phyloP scores from a whole-genome alignment of 2,113 vertebrate genomes.

The Ancistrus triradiatus region DNA sequence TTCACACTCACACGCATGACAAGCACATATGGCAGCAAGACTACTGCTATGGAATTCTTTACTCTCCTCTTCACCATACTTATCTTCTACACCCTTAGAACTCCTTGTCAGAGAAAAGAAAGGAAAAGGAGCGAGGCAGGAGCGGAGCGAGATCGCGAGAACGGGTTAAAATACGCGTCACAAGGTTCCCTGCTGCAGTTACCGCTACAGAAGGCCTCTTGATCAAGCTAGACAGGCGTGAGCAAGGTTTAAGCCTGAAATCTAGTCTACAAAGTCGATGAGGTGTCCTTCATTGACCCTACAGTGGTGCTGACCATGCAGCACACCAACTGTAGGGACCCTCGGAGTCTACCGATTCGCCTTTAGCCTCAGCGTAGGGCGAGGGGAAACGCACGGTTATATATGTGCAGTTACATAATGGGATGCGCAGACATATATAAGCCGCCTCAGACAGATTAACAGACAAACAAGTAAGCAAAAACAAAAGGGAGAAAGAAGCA shows the following conservation, averaged over 20 bases:
- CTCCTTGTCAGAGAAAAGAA: conserved; percentile 58
- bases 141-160: conserved; percentile 14
- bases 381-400: conserved; percentile 51
- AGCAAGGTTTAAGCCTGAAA: background rate
- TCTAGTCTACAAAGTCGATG: conserved; percentile 1
- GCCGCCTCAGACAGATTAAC: conserved; percentile 61
- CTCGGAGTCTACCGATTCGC: conserved; percentile 33
- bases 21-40: conserved; percentile 59
- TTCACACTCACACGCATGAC: conserved; percentile 47
- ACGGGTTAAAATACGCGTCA: conserved; percentile 13
- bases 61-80: conserved; percentile 44
- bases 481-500: conserved; percentile 47
- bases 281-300: conserved; percentile 15
- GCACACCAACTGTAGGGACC: conserved; percentile 14
- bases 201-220: background rate
- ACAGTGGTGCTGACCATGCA: conserved; percentile 17
- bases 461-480: conserved; percentile 53
- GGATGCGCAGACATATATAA: conserved; percentile 69
- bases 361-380: conserved; percentile 47
- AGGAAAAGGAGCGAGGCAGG: conserved; percentile 28
- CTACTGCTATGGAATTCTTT: conserved; percentile 58
- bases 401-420: conserved; percentile 60
- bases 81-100: conserved; percentile 66
- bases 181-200: conserved; percentile 4
- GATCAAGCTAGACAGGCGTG: conserved; percentile 1